Conservation (phyloP, 2,113 vertebrate species). For the Platysternon megacephalum region DNA sequence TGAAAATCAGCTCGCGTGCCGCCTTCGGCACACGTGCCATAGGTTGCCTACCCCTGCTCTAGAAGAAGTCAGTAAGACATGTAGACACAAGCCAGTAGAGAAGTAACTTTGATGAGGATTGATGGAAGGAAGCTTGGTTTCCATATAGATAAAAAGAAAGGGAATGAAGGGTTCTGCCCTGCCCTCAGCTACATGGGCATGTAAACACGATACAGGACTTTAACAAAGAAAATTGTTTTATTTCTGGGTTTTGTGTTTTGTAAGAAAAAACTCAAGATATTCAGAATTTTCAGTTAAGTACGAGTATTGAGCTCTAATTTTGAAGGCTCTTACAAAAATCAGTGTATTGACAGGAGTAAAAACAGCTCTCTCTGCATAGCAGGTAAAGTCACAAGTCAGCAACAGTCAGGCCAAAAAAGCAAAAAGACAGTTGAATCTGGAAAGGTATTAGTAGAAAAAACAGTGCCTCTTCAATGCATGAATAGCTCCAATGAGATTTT, state of each 20-base stretch:
- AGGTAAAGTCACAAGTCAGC: background rate
- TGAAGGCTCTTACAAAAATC: background rate
- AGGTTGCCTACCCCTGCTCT: no score
- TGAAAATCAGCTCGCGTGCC: no score
- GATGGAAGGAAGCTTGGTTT: background rate
- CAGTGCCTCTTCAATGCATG: background rate
- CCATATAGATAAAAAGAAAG: background rate
- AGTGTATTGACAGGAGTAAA: background rate
- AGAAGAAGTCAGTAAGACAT: background rate
- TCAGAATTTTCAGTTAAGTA: background rate
- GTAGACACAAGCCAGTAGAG: background rate
- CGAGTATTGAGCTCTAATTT: background rate
- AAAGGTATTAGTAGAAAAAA: background rate
- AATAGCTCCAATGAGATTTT: background rate
- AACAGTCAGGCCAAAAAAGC: background rate
- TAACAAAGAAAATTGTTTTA: background rate
- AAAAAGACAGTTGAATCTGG: background rate
- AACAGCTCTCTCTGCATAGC: background rate
- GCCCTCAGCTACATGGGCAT: background rate
- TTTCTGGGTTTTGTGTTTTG: background rate
- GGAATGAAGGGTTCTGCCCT: background rate
- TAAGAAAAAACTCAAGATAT: background rate
- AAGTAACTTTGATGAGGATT: background rate
- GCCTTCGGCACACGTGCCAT: no score
- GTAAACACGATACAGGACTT: background rate